Base-by-base conservation (phyloP, 1,140 invertebrate genomes). In the Solenopsis invicta region DNA sequence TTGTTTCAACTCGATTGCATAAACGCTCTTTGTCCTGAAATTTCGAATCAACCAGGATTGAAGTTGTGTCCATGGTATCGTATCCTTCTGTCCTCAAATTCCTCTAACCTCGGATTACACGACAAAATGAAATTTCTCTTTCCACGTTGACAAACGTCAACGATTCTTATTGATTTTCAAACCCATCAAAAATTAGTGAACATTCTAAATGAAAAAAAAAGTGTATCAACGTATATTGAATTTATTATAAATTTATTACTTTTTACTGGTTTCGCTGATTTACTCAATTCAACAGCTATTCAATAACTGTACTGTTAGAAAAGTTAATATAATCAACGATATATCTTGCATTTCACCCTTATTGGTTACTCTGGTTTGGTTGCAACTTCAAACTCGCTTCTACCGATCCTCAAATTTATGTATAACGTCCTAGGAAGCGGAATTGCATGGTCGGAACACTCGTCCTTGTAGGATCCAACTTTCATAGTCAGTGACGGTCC, bases 381-480 rank as follows among this genome's bases (percentile, higher is more conserved):
- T 77, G 56, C 10, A 34, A 16, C 45, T 13, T 6, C 45, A 67
- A 66, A 80, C n/a, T 52, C 45, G 45, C 75, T 13, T 64, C 45
- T 21, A 21, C 61, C 61, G 61, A 80, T 67, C 3, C 29, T 29
- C 45, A 37, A 80, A 80, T 66, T 80, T 80, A 66, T 67, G 76
- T 66, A 37, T 80, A 54, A 66, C 61, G 76, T 64, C 16, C 24
- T 13, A 10, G 9, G 29, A 4, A 41, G n/a, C 61, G 45, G 29
- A 80, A 80, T 80, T 67, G 62, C 29, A 80, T 3, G n/a, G 50
- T 41, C 76, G 48, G 54, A 37, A 78, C 45, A 80, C 61, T 52
- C 61, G 24, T 56, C 45, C 21, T 52, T 21, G 45, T 34, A 24
- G 48, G 4, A 66, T 13, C 48, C 48, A 61, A 66, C 62, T 80